phyloP scores from a whole-genome alignment of 1,140 invertebrate genomes.

The Branchinecta lindahli region DNA sequence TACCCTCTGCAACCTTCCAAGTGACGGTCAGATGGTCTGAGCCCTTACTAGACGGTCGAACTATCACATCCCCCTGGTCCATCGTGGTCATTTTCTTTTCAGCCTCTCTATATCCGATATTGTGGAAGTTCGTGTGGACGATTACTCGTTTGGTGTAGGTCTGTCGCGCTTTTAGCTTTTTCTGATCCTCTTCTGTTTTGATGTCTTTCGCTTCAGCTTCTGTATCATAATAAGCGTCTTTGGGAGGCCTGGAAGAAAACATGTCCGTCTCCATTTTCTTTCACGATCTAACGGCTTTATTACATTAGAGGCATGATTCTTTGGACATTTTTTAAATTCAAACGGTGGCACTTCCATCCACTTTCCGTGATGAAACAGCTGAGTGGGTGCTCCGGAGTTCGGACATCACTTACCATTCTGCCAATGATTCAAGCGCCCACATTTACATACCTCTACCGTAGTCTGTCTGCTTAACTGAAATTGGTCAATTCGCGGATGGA shows the following conservation, averaged over 20 bases:
- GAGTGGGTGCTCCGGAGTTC: too few species aligned
- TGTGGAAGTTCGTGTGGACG: slow-evolving; percentile 92
- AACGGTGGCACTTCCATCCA: too few species aligned
- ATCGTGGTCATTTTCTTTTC: slow-evolving; percentile 77
- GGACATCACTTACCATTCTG: too few species aligned
- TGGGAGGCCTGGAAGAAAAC: slow-evolving; percentile 44
- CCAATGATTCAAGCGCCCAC: too few species aligned
- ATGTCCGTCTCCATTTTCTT: not conserved
- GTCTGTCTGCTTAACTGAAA: too few species aligned
- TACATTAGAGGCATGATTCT: not conserved
- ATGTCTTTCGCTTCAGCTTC: slow-evolving; percentile 66
- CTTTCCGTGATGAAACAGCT: not conserved
- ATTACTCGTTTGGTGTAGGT: slow-evolving; percentile 90
- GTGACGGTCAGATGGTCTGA: slow-evolving; percentile 90
- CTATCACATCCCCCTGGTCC: slow-evolving; percentile 91
- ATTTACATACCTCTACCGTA: too few species aligned
- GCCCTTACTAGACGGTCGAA: slow-evolving; percentile 91
- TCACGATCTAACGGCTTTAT: too few species aligned
- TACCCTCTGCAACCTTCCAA: slow-evolving; percentile 81
- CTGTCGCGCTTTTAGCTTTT: slow-evolving; percentile 57
- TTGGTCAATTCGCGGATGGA: too few species aligned
- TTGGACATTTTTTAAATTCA: too few species aligned
- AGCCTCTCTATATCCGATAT: slow-evolving; percentile 82
- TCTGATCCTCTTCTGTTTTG: slow-evolving; percentile 59
- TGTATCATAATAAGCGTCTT: slow-evolving; percentile 82